phyloP scores from a whole-genome alignment of 2,113 vertebrate genomes.

The Chrysemys picta region DNA sequence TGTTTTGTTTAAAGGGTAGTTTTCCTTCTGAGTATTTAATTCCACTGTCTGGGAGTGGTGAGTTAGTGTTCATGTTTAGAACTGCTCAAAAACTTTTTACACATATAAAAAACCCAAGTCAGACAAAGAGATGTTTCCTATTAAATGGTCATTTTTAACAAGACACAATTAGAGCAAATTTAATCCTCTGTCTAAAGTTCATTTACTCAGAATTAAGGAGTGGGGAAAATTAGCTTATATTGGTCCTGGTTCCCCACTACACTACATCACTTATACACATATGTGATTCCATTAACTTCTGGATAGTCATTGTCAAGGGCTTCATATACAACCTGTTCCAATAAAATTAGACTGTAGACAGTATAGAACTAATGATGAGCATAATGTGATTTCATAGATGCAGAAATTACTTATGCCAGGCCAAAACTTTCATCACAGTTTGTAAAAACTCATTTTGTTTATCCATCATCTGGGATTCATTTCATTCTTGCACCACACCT shows the following conservation, averaged over 20 bases:
- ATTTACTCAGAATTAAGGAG: background rate
- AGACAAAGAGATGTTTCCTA: background rate
- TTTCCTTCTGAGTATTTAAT: background rate
- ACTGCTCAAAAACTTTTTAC: background rate
- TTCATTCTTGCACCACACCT: background rate
- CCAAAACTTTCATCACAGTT: background rate
- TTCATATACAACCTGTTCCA: background rate
- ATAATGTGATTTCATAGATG: background rate
- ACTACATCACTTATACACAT: rapidly evolving
- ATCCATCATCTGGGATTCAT: background rate
- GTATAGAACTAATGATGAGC: background rate
- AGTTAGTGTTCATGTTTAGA: background rate
- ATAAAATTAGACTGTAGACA: background rate
- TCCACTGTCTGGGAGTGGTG: background rate
- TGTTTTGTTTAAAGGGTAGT: background rate
- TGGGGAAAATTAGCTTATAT: background rate
- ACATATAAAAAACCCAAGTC: background rate
- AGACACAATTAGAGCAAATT: background rate
- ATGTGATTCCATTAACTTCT: background rate
- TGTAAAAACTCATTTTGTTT: background rate
- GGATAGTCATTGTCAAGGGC: background rate
- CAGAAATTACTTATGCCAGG: background rate
- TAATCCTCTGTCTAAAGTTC: background rate
- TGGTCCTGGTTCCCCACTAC: background rate
- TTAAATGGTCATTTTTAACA: background rate